Percentiles rank a stretch among this genome's conserved stretches.
These are phyloP conservation scores for Eciton burchellii DNA, from an alignment of 1,140 invertebrate genomes.

Conservation along the genomic window DNA sequence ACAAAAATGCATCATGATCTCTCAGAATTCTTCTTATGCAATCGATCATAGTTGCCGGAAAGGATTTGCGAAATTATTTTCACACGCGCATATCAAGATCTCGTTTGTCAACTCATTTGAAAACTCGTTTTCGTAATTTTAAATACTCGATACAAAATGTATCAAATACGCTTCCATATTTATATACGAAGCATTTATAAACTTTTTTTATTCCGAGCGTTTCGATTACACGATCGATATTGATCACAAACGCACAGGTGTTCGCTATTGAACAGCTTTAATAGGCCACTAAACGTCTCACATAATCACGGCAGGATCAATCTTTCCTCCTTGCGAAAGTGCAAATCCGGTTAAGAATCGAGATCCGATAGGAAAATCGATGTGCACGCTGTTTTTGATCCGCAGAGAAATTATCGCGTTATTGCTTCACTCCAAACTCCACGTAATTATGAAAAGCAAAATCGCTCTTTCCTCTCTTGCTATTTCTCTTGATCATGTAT, in stretches of 20 bases:
- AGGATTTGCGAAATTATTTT: background rate
- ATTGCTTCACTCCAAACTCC: background rate
- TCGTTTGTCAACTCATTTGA: slow-evolving; percentile 4
- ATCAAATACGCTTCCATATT: background rate
- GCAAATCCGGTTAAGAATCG: slow-evolving; percentile 67
- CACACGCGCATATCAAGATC: background rate
- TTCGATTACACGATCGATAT: slow-evolving; percentile 57
- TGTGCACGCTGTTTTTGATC: slow-evolving; percentile 4
- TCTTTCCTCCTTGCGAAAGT: slow-evolving; percentile 70
- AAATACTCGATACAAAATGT: background rate
- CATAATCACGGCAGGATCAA: slow-evolving; percentile 53
- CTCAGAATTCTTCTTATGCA: slow-evolving; percentile 57
- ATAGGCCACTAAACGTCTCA: slow-evolving; percentile 44
- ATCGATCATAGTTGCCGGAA: slow-evolving; percentile 4
- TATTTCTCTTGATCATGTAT: background rate
- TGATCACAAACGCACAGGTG: slow-evolving; percentile 57
- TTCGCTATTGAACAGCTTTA: slow-evolving; percentile 62
- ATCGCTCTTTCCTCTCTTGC: background rate
- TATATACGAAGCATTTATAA: background rate
- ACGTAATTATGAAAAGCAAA: background rate
- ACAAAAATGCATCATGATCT: slow-evolving; percentile 33
- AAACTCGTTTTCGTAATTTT: background rate
- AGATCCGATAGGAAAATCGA: slow-evolving; percentile 52
- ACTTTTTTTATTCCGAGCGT: slow-evolving; percentile 59
- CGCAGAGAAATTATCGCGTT: background rate